Conservation (phyloP, 2,888 invertebrate species). For the Papilio gigon region DNA sequence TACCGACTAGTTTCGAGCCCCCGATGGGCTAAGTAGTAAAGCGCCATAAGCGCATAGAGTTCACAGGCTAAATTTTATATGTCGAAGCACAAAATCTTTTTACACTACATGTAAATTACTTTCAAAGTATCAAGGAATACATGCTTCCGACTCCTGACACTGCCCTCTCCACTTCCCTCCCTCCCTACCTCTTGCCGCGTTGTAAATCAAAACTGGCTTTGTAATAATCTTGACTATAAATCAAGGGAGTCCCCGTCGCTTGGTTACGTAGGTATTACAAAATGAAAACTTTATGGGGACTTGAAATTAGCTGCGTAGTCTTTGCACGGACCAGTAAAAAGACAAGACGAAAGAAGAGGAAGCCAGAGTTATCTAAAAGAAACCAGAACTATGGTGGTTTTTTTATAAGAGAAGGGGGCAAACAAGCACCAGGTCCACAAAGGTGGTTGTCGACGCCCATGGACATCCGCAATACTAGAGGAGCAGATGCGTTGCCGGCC, state of each 20-base stretch:
- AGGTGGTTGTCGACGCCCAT: too few relatives aligned
- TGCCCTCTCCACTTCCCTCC: not conserved
- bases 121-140: constrained; percentile 13
- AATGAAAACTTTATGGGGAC: not conserved
- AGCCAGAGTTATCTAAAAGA: too few relatives aligned
- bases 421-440: too few relatives aligned
- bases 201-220: constrained; percentile 43
- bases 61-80: not conserved
- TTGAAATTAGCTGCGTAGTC: not conserved
- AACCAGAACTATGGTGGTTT: too few relatives aligned
- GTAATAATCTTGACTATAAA: constrained; percentile 53
- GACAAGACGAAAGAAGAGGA: too few relatives aligned
- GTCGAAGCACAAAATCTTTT: not conserved
- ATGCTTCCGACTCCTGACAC: constrained; percentile 6
- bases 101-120: not conserved
- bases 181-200: constrained; percentile 6
- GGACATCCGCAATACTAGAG: too few relatives aligned
- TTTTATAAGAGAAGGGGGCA: too few relatives aligned
- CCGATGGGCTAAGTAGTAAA: too few relatives aligned
- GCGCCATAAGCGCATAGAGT: too few relatives aligned
- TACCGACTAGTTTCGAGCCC: too few relatives aligned
- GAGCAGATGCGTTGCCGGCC: too few relatives aligned
- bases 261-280: constrained; percentile 26
- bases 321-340: too few relatives aligned
- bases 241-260: constrained; percentile 44